A percentile compares a stretch with the other conserved stretches of the same genome.
Evolutionary conservation across 2,888 invertebrate genomes (phyloP).

Genomic region (Leucania comma): DNA sequence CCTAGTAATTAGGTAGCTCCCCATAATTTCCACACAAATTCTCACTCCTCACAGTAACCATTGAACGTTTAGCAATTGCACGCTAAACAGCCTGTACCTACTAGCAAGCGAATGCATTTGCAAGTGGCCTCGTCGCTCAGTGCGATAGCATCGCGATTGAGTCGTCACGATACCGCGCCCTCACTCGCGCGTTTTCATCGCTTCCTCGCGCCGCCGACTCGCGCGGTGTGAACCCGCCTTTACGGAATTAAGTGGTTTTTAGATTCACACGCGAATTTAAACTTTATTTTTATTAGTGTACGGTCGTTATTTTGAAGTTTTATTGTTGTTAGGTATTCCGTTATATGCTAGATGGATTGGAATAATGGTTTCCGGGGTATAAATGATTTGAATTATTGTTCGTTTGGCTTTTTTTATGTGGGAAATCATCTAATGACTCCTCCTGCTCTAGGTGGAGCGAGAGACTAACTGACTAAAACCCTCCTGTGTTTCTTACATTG

Average conservation of each 20-base stretch:
- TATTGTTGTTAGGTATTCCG: constrained; percentile 27
- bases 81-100: constrained; percentile 47
- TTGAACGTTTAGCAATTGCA: constrained; percentile 56
- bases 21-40: constrained; percentile 14
- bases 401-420: too few relatives aligned
- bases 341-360: constrained; percentile 32
- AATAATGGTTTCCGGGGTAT: constrained; percentile 58
- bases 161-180: constrained; percentile 66
- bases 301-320: constrained; percentile 32
- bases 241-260: constrained; percentile 66
- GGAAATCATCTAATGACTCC: too few relatives aligned
- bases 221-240: constrained; percentile 65
- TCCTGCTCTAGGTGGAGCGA: too few relatives aligned
- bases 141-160: constrained; percentile 70
- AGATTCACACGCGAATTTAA: constrained; percentile 51
- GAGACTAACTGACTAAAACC: too few relatives aligned
- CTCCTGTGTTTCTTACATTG: too few relatives aligned
- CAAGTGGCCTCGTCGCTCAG: constrained; percentile 58
- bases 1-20: constrained; percentile 10
- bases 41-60: constrained; percentile 20
- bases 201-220: constrained; percentile 49
- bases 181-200: constrained; percentile 58
- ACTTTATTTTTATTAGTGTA: constrained; percentile 42
- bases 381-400: constrained; percentile 60
- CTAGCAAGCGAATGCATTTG: constrained; percentile 56